These are phyloP conservation scores for Lasioglossum lativentre DNA, from an alignment of 2,888 invertebrate species.

Conservation along the genomic window DNA sequence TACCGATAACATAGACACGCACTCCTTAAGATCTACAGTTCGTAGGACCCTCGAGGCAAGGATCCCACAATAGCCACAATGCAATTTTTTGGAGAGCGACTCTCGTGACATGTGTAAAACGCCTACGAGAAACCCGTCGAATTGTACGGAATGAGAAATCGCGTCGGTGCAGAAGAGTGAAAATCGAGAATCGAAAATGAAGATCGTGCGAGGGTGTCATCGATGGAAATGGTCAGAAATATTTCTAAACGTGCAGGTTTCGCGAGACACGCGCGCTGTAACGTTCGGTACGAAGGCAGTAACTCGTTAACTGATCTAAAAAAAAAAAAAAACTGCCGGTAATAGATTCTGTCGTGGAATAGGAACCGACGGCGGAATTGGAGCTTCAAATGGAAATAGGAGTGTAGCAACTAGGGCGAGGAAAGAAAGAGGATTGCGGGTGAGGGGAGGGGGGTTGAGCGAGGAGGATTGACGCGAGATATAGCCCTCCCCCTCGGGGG, in stretches of 20 bases:
- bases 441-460: background rate
- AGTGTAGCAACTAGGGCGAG: conserved; percentile 33
- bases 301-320: conserved; percentile 65
- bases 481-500: conserved; percentile 56
- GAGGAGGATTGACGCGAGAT: conserved; percentile 37
- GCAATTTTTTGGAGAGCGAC: background rate
- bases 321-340: conserved; percentile 65
- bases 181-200: background rate
- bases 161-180: conserved; percentile 29
- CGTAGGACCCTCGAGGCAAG: too few species aligned
- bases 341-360: conserved; percentile 66
- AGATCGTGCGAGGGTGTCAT: background rate
- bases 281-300: conserved; percentile 26
- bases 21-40: too few species aligned
- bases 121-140: background rate
- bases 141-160: conserved; percentile 45
- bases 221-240: background rate
- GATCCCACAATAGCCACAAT: too few species aligned
- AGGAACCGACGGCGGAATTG: conserved; percentile 57
- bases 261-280: background rate
- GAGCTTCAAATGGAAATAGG: conserved; percentile 63
- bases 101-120: background rate
- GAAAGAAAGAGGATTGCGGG: conserved; percentile 19
- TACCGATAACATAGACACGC: too few species aligned
- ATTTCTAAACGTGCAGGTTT: conserved; percentile 41